Percentiles rank a stretch among this genome's conserved stretches.
phyloP scores from a whole-genome alignment of 2,113 vertebrate genomes.

The Onychostoma macrolepis region DNA sequence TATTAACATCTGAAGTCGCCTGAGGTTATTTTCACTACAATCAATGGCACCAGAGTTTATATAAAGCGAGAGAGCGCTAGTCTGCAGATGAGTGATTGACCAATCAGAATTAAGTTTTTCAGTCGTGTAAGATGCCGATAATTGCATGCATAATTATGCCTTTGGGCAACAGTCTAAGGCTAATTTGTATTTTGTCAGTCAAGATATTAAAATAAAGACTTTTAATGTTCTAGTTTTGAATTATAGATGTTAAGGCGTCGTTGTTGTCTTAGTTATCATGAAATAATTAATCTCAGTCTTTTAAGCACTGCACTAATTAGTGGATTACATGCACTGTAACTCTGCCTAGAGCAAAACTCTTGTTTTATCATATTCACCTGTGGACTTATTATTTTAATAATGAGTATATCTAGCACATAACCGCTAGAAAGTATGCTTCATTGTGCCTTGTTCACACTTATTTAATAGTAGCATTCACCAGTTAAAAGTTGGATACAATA shows the following conservation, averaged over 20 bases:
- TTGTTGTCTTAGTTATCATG: background rate
- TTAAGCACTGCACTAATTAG: background rate
- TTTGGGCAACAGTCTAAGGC: background rate
- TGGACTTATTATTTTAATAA: background rate
- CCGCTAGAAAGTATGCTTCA: background rate
- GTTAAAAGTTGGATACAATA: background rate
- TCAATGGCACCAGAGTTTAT: background rate
- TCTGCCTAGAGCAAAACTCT: conserved; percentile 2
- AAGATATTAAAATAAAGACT: background rate
- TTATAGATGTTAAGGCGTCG: background rate
- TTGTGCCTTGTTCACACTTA: background rate
- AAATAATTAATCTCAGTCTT: background rate
- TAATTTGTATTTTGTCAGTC: background rate
- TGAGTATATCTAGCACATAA: background rate
- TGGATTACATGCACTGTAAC: background rate
- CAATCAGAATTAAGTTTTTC: background rate
- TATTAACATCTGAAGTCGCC: background rate
- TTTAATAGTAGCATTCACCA: background rate
- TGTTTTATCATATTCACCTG: background rate
- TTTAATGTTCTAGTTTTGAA: background rate
- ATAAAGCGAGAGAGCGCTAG: background rate
- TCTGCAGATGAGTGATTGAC: background rate
- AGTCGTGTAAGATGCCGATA: background rate
- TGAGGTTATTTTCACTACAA: background rate
- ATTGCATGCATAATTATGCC: background rate